phyloP scores from a whole-genome alignment of 2,797 vertebrate genomes.

The Sebastes itinus region DNA sequence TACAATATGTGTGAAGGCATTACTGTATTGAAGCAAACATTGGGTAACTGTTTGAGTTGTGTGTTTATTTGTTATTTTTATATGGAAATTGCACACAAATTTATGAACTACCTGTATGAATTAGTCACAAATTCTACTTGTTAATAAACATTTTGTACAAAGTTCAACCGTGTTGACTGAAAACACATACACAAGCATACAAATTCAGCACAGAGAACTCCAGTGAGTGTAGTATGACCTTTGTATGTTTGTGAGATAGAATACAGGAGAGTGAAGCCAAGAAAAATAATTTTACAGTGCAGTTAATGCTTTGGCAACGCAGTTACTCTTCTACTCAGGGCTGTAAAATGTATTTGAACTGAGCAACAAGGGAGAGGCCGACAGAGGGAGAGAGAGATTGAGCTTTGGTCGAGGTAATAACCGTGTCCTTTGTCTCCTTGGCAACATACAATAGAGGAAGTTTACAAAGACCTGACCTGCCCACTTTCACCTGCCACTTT shows the following conservation, averaged over 20 bases:
- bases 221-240: not conserved
- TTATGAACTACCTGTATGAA: constrained; percentile 7
- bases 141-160: constrained; percentile 57
- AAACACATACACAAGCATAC: constrained; percentile 6
- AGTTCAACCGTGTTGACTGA: constrained; percentile 1
- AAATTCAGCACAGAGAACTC: not conserved
- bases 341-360: constrained; percentile 11
- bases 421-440: constrained; percentile 56
- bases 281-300: not conserved
- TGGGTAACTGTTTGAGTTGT: not conserved
- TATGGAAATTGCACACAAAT: not conserved
- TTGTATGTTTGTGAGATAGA: not conserved
- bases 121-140: not conserved
- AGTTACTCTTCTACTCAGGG: not conserved
- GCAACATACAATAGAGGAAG: constrained; percentile 74
- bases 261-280: not conserved
- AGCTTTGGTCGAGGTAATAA: constrained; percentile 55
- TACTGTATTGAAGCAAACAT: not conserved
- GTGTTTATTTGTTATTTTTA: constrained; percentile 4
- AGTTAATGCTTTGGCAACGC: not conserved
- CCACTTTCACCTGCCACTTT: constrained; percentile 68
- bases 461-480: constrained; percentile 62
- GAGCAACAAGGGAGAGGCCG: not conserved
- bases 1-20: not conserved
- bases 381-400: not conserved